phyloP scores from a whole-genome alignment of 2,797 vertebrate species.

The Saguinus oedipus region DNA sequence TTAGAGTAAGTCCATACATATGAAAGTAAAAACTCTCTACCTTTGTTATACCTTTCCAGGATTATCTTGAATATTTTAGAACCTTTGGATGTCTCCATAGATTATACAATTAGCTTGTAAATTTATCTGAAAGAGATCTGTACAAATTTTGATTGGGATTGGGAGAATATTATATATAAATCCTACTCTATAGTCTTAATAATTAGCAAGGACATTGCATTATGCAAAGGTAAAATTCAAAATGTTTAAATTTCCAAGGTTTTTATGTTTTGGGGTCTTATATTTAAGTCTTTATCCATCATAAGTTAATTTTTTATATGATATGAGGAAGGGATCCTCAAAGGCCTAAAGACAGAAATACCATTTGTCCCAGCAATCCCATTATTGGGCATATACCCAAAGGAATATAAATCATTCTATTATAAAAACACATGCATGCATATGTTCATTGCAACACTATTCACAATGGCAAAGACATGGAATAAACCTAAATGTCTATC shows the following conservation, averaged over 20 bases:
- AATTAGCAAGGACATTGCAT: background rate
- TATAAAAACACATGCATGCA: background rate
- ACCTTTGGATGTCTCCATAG: background rate
- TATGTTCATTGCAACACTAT: background rate
- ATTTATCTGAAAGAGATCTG: background rate
- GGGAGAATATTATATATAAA: background rate
- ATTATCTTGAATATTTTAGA: background rate
- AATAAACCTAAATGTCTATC: background rate
- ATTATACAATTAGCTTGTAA: background rate
- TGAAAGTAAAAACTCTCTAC: background rate
- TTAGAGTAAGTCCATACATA: background rate
- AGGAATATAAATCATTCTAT: background rate
- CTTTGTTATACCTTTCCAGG: background rate
- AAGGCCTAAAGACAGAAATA: background rate
- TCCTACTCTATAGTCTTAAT: background rate
- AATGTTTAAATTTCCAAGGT: background rate
- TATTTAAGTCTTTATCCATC: background rate
- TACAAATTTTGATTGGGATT: background rate
- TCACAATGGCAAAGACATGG: no score
- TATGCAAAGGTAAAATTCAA: background rate
- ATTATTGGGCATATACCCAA: no score
- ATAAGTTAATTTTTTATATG: background rate
- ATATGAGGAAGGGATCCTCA: background rate
- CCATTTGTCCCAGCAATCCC: background rate
- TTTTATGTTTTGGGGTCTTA: background rate